Percentiles rank a stretch among this genome's conserved stretches.
Evolutionary conservation across 1,140 invertebrate genomes (phyloP).

Genomic region (Brachionus angularis): DNA sequence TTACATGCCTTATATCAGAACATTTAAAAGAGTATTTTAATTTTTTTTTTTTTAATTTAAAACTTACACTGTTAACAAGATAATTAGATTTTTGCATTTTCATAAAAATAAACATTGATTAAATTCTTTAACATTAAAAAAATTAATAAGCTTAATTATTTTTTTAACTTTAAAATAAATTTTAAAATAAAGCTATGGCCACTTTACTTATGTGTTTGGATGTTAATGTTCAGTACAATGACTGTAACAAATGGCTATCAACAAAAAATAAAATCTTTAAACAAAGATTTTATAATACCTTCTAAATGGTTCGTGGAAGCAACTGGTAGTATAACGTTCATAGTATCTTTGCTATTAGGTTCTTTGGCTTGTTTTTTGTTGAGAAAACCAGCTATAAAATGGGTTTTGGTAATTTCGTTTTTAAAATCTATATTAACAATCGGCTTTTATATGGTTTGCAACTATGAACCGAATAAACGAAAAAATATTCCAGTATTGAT

Average conservation of each 20-base stretch:
- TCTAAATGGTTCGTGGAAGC: constrained; percentile 1
- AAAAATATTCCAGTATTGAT: constrained; percentile 29
- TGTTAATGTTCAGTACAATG: constrained; percentile 25
- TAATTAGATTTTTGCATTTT: no score
- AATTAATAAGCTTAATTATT: no score
- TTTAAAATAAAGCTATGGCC: constrained; percentile 35
- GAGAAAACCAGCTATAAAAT: constrained; percentile 27
- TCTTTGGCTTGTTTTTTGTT: not conserved
- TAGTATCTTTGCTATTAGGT: not conserved
- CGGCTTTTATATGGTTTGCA: constrained; percentile 13
- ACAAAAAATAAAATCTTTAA: constrained; percentile 22
- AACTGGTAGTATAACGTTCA: constrained; percentile 13
- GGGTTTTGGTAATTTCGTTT: constrained; percentile 7
- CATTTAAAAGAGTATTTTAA: not conserved
- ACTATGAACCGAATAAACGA: constrained; percentile 21
- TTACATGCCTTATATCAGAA: constrained; percentile 12
- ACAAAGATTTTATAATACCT: not conserved
- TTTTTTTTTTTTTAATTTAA: not conserved
- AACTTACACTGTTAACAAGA: no score
- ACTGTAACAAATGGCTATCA: not conserved
- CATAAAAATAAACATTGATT: no score
- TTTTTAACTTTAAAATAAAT: not conserved
- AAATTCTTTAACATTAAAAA: no score
- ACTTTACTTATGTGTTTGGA: constrained; percentile 18
- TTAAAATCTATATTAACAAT: constrained; percentile 22